A percentile compares a stretch with the other conserved stretches of the same genome.
Conservation (phyloP, 1,140 invertebrate genomes). For the Lysiphlebus fabarum region DNA sequence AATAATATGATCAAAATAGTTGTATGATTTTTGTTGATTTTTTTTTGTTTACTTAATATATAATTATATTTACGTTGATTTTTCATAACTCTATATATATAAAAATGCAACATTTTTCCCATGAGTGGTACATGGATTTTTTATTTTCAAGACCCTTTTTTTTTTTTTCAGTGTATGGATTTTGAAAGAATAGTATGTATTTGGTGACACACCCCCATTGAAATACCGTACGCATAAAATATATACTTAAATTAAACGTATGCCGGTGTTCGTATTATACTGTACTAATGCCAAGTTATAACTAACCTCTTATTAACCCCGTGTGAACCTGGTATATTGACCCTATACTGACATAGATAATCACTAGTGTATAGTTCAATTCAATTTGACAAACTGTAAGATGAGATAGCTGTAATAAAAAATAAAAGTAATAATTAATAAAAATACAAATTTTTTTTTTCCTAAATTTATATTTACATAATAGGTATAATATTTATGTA, state of each 20-base stretch:
- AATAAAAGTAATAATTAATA: no score
- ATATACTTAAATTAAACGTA: constrained; percentile 54
- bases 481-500: no score
- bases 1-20: no score
- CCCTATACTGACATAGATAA: background rate
- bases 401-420: constrained; percentile 40
- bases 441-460: constrained; percentile 28
- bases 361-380: no score
- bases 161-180: background rate
- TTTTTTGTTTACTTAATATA: no score
- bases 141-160: no score
- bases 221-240: constrained; percentile 40
- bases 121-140: no score
- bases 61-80: no score
- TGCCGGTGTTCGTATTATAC: constrained; percentile 44
- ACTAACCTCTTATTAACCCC: constrained; percentile 55
- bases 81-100: no score
- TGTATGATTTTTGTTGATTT: no score
- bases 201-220: constrained; percentile 48
- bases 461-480: no score
- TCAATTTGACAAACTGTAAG: constrained; percentile 24
- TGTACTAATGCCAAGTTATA: constrained; percentile 49
- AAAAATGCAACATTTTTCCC: no score
- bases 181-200: constrained; percentile 18
- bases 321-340: constrained; percentile 42